A percentile compares a stretch with the other conserved stretches of the same genome.
Evolutionary conservation across 2,888 invertebrate genomes (phyloP).

Genomic region (Leucophora obtusa): DNA sequence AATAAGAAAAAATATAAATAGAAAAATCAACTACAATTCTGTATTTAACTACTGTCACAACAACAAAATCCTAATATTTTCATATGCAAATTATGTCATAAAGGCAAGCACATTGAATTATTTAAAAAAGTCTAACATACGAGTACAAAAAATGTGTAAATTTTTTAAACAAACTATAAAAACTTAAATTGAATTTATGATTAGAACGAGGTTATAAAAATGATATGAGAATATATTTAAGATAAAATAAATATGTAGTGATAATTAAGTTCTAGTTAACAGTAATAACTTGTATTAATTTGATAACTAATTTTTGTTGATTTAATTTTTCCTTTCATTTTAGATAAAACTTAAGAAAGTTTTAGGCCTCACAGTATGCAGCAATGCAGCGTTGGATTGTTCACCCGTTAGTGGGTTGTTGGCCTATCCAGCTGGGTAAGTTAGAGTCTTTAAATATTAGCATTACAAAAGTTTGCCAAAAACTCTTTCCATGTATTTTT

Average conservation of each 20-base stretch:
- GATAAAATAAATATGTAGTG: neutral
- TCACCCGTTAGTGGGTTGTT: conserved; percentile 92
- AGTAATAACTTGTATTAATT: conserved; percentile 5
- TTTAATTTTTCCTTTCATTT: conserved; percentile 73
- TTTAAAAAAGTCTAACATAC: neutral
- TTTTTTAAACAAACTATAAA: conserved; percentile 21
- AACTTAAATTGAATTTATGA: neutral
- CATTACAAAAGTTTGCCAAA: too few species aligned
- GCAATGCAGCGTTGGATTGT: conserved; percentile 94
- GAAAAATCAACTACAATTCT: conserved; percentile 15
- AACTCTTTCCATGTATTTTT: too few species aligned
- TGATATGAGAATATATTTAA: neutral
- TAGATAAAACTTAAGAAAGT: conserved; percentile 97
- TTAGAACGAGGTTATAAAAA: neutral
- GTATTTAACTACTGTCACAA: neutral
- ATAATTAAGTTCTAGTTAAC: too few species aligned
- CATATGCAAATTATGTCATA: conserved; percentile 49
- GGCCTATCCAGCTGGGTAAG: conserved; percentile 98
- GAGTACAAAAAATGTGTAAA: conserved; percentile 11
- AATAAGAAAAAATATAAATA: conserved; percentile 20
- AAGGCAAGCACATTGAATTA: neutral
- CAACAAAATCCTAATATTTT: conserved; percentile 25
- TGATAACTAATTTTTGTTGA: conserved; percentile 25
- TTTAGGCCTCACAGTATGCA: conserved; percentile 95
- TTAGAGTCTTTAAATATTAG: conserved; percentile 66